phyloP scores from a whole-genome alignment of 2,113 vertebrate genomes.

The Mungos mungo region DNA sequence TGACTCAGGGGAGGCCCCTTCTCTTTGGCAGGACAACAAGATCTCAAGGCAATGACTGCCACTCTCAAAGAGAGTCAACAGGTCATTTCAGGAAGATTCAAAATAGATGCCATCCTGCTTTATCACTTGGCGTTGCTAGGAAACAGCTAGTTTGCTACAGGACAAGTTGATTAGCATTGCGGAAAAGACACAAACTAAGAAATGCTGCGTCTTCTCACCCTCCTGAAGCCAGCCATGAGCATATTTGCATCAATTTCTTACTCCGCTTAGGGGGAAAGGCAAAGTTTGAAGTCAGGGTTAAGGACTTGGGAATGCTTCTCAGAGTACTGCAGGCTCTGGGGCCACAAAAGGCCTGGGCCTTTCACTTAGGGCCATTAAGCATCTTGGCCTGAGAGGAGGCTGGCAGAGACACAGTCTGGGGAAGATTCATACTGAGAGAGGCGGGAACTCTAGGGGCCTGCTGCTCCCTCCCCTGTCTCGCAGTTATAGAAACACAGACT shows the following conservation, averaged over 20 bases:
- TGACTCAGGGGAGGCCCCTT: not conserved
- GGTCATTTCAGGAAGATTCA: constrained; percentile 68
- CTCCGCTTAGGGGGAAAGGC: not conserved
- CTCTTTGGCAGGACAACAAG: not conserved
- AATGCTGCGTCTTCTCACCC: constrained; percentile 23
- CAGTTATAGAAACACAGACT: not conserved
- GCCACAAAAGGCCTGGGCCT: not conserved
- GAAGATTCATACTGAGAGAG: not conserved
- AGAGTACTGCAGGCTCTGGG: not conserved
- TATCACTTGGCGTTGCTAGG: constrained; percentile 69
- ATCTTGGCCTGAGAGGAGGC: not conserved
- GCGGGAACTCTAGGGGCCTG: not conserved
- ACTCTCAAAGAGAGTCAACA: constrained; percentile 10
- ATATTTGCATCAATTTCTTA: not conserved
- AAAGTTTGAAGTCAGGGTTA: not conserved
- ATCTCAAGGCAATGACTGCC: constrained; percentile 16
- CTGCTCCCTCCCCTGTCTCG: not conserved
- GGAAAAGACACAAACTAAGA: constrained; percentile 46
- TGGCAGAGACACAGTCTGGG: not conserved
- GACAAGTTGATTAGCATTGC: constrained; percentile 47
- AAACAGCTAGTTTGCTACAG: constrained; percentile 59
- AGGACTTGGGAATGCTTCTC: not conserved
- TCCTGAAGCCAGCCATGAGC: not conserved
- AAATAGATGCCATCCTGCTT: constrained; percentile 60
- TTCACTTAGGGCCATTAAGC: not conserved